Evolutionary conservation across 2,888 invertebrate genomes (phyloP).

Genomic region (Drosophila siamana): DNA sequence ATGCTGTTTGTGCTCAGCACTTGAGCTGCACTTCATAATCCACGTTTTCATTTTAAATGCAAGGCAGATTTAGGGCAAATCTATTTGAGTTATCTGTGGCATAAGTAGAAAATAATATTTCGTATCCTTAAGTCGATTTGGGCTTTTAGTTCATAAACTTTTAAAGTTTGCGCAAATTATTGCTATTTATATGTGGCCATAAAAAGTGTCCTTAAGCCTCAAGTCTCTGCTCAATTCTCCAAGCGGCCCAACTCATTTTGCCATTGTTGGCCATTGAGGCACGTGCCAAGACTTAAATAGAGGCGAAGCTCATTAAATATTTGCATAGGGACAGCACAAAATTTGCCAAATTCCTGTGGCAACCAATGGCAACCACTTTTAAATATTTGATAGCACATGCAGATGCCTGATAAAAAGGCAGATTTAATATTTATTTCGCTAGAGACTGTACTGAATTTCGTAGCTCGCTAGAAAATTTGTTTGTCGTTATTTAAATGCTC

Average conservation of each 20-base stretch:
- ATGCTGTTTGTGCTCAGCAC: background rate
- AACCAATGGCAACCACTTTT: constrained; percentile 23
- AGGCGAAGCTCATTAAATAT: constrained; percentile 20
- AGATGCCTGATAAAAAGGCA: background rate
- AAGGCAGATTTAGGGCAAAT: no score
- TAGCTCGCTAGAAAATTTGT: constrained; percentile 15
- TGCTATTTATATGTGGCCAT: background rate
- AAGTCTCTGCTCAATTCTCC: background rate
- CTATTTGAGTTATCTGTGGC: no score
- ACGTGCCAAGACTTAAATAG: constrained; percentile 18
- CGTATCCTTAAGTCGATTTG: background rate
- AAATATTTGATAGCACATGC: constrained; percentile 41
- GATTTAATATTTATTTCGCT: constrained; percentile 25
- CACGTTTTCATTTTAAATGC: no score
- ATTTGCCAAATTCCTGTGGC: constrained; percentile 8
- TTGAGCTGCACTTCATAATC: no score
- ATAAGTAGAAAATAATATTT: no score
- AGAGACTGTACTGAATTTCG: constrained; percentile 4
- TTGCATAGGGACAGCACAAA: background rate
- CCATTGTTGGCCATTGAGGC: background rate
- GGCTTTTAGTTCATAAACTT: background rate
- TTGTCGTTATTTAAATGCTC: constrained; percentile 10
- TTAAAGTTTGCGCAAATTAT: background rate
- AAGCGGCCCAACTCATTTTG: background rate
- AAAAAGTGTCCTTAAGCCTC: background rate